A percentile compares a stretch with the other conserved stretches of the same genome.
These are phyloP conservation scores for Aspidapion aeneum DNA, from an alignment of 2,888 invertebrate genomes.

Conservation along the genomic window DNA sequence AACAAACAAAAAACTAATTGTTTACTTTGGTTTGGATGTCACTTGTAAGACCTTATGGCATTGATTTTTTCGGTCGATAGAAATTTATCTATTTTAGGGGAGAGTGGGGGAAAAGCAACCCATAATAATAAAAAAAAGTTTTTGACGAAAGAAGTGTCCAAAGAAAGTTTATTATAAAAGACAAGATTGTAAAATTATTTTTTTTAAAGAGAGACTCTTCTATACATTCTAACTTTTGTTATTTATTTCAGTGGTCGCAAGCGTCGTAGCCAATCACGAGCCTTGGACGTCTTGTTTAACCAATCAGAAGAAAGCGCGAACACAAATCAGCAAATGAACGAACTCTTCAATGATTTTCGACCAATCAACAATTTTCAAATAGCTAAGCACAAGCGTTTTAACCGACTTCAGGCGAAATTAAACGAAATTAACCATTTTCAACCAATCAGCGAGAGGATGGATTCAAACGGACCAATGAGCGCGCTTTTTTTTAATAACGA, in stretches of 20 bases:
- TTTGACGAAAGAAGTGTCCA: no score
- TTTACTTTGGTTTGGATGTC: no score
- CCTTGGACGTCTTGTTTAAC: constrained; percentile 34
- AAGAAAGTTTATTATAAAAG: no score
- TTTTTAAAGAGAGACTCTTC: no score
- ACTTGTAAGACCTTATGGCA: no score
- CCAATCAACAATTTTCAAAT: neutral
- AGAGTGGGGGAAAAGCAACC: no score
- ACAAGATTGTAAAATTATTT: no score
- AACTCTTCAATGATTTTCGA: neutral
- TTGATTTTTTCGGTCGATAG: no score
- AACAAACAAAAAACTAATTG: no score
- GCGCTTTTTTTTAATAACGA: neutral
- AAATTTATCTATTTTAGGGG: no score
- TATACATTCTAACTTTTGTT: no score
- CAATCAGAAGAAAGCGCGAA: constrained; percentile 33
- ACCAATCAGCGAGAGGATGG: neutral
- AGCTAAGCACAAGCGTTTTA: neutral
- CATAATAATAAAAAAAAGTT: no score
- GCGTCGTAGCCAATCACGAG: constrained; percentile 31
- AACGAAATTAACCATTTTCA: neutral
- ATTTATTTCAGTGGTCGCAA: constrained; percentile 33
- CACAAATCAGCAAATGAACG: constrained; percentile 9
- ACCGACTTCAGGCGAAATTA: neutral
- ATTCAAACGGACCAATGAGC: neutral